Base-by-base conservation (phyloP, 2,113 vertebrate genomes). In the Malurus cyaneus region DNA sequence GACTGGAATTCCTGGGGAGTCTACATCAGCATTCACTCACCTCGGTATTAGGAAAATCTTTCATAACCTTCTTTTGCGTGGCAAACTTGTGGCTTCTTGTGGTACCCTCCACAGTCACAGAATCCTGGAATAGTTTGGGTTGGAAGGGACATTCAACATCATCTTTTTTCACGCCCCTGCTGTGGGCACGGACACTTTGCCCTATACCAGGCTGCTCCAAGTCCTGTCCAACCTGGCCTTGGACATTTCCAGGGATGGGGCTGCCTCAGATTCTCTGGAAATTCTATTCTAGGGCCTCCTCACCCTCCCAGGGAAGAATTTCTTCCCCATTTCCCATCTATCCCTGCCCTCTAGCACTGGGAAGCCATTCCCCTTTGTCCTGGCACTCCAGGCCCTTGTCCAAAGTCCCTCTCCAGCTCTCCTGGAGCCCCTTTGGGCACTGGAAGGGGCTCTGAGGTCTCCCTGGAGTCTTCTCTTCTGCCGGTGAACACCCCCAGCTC, bases 141-240 rank as follows among this genome's bases (percentile, higher is more conserved):
- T 32, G 41, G 41, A 42, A 61, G 13, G 1, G 18, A 19, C 5
- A 6, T 49, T 5, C 2, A 54, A 32, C 47, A 32, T 17, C 6
- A 42, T 10, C 4, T 11, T 32, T 18, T 61, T 73, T 10, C 53
- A 73, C 1, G 1, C 5, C 11, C 8, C 18, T 67, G 12, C 15
- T 21, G 9, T 9, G 26, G 31, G 7, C 29, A 67, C 21, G 34
- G 8, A 28, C 21, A 67, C 4, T 12, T 80, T 4, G 39, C 14
- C 28, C 12, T 14, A 5, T 1, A 10, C 25, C n/a, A 41, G 20
- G 3, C 0, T 32, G 4, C 14, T 91, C 73, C 39, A 47, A 79
- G 39, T 5, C 6, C 12, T 0, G 0, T 47, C 65, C 39, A 60
- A 0, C 20, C 29, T 34, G 73, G 20, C 9, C 46, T 47, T 26